Evolutionary conservation across 2,797 vertebrate genomes (phyloP).

Genomic region (Aphelocoma californica): DNA sequence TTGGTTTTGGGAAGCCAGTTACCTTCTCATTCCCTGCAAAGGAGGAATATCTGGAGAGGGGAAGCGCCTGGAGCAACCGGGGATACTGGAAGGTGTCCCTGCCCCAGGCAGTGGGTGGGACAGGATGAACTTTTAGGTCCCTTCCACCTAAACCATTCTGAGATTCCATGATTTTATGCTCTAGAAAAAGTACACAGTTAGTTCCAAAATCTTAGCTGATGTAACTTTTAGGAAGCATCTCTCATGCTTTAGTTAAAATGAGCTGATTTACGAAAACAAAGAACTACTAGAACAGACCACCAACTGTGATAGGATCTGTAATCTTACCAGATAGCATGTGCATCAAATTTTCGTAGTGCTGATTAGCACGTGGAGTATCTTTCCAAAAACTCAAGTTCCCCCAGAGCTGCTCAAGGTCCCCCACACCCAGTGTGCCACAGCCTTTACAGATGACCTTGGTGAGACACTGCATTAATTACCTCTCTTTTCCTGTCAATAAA

Average conservation of each 20-base stretch:
- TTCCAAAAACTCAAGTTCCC: not conserved
- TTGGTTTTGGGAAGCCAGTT: not conserved
- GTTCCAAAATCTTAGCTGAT: not conserved
- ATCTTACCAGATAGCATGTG: not conserved
- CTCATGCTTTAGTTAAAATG: not conserved
- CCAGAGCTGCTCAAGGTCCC: not conserved
- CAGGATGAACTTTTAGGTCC: accelerated
- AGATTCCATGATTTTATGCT: not conserved
- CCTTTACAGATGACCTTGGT: not conserved
- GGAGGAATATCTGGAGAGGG: not conserved
- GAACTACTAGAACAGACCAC: not conserved
- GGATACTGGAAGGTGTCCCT: not conserved
- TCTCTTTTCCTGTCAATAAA: not conserved
- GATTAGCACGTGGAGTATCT: not conserved
- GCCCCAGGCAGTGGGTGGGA: accelerated
- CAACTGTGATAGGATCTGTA: not conserved
- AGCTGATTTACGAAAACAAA: not conserved
- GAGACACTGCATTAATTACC: not conserved
- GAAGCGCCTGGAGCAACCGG: accelerated
- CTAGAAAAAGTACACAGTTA: not conserved
- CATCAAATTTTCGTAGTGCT: not conserved
- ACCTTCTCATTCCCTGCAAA: not conserved
- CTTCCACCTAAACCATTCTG: not conserved
- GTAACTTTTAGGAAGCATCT: not conserved
- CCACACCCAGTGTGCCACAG: not conserved